Base-by-base conservation (phyloP, 2,797 vertebrate genomes). In the Apogon talboti region DNA sequence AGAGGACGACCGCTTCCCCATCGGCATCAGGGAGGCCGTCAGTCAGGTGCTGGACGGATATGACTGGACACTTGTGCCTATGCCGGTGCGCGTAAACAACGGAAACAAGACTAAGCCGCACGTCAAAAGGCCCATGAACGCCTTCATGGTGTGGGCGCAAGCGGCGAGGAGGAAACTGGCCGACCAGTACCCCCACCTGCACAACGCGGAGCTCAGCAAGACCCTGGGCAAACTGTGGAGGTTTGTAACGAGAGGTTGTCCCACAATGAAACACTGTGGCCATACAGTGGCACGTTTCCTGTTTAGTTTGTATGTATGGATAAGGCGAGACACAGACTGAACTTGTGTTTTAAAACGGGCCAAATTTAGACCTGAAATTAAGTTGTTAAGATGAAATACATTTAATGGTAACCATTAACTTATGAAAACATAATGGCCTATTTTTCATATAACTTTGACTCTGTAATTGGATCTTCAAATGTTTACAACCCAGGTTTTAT, bases 141-240 rank as follows among this genome's bases (percentile, higher is more conserved):
- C 95, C 63, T 95, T 95, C 86, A 95, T 95, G 95, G 95, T 95
- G 51, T 96, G 95, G 95, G 96, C 95, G 28, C 97, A 99, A 86
- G 97, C 98, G 8, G 98, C 98, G 50, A 94, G 98, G 78, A 93
- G 98, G 84, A 99, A 99, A 74, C 44, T 99, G 81, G 97, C 97
- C 1, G 98, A 99, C 86, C 98, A 99, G 86, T 98, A 99, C 85
- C 98, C 97, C 0, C 98, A 99, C 86, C 95, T 99, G 84, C 98
- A 99, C 94, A 99, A 99, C 35, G 98, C 98, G 0, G 98, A 99
- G 92, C 97, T 99, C 88, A 99, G 98, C 93, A 99, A 99, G 91
- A 99, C 98, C 21, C 92, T 99, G 79, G 98, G 98, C 35, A 99
- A 99, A 81, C 95, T 99, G 64, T 99, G 98, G 98, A 98, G 98